Conservation (phyloP, 2,113 vertebrate genomes). For the Hemibagrus wyckioides region DNA sequence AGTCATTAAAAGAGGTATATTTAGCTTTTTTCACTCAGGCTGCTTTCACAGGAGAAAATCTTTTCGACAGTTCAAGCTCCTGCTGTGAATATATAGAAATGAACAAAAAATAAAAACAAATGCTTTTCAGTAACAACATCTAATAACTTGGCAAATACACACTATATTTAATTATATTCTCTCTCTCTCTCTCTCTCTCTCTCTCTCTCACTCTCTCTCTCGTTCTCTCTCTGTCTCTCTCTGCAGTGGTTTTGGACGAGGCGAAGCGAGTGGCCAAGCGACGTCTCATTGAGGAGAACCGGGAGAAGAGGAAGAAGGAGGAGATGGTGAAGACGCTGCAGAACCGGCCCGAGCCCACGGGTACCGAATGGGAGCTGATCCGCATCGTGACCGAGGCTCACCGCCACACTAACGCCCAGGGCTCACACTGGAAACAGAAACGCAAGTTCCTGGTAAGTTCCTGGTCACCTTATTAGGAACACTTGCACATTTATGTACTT, state of each 20-base stretch:
- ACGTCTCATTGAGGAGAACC: slow-evolving; percentile 96
- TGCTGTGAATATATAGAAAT: too few species aligned
- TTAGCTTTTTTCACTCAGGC: background rate
- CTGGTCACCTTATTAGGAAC: too few species aligned
- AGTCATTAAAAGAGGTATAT: background rate
- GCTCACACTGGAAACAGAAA: slow-evolving; percentile 97
- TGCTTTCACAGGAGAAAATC: background rate
- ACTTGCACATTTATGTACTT: too few species aligned
- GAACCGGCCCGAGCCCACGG: slow-evolving; percentile 86
- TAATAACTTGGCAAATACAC: too few species aligned
- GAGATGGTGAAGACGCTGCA: slow-evolving; percentile 92
- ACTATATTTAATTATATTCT: too few species aligned
- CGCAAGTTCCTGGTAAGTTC: slow-evolving; percentile 98
- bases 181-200: too few species aligned
- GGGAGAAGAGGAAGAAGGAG: slow-evolving; percentile 88
- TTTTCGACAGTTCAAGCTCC: background rate
- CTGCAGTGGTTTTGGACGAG: slow-evolving; percentile 93
- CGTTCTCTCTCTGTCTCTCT: background rate
- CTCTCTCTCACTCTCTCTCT: background rate
- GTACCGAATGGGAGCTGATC: slow-evolving; percentile 93
- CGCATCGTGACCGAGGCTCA: slow-evolving; percentile 90
- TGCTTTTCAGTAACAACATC: too few species aligned
- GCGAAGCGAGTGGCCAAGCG: slow-evolving; percentile 94
- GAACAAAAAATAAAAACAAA: too few species aligned
- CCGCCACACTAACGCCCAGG: slow-evolving; percentile 94